Base-by-base conservation (phyloP, 2,797 vertebrate genomes). In the Odontamblyopus lacepedii region DNA sequence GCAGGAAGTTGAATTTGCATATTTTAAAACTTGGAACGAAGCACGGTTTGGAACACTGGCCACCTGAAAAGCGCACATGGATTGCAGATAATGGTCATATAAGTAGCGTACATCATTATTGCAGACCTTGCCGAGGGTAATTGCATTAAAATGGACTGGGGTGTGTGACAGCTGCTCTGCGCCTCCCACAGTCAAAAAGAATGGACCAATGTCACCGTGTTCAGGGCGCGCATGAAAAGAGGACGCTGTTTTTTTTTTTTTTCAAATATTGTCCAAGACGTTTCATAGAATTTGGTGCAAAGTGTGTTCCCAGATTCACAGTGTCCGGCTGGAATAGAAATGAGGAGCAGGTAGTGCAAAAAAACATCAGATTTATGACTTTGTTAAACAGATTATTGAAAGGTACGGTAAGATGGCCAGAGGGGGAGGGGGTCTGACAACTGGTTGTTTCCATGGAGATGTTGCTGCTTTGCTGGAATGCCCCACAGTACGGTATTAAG, bases 41-140 rank as follows among this genome's bases (percentile, higher is more conserved):
- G 53, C 53, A n/a, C 53, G 6, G n/a, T n/a, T 55, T n/a, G 53
- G 53, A 23, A 23, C 55, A 70, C 80, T 78, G 76, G 19, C 62
- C 71, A 67, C 53, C 44, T 66, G 76, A 71, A 70, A 69, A 59
- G 7, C 8, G 23, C 35, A 30, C 56, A 75, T 67, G 62, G 26
- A 78, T 76, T 81, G 66, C 76, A 69, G 70, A 73, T 82, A 78
- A 76, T 80, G 72, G 79, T 76, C 80, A 79, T 68, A 53, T 62
- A 72, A 77, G 73, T 76, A 75, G 65, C 71, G 35, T 48, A 77
- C 30, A 61, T 78, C 76, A 76, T 84, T 78, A 80, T 78, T 81
- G 69, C 65, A 74, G 72, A 82, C 69, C 77, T 81, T 84, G 74
- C 73, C 75, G 51, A 77, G 78, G 75, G 73, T 84, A 83, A 80